Base-by-base conservation (phyloP, 2,888 invertebrate genomes). In the Agrilus biguttatus region DNA sequence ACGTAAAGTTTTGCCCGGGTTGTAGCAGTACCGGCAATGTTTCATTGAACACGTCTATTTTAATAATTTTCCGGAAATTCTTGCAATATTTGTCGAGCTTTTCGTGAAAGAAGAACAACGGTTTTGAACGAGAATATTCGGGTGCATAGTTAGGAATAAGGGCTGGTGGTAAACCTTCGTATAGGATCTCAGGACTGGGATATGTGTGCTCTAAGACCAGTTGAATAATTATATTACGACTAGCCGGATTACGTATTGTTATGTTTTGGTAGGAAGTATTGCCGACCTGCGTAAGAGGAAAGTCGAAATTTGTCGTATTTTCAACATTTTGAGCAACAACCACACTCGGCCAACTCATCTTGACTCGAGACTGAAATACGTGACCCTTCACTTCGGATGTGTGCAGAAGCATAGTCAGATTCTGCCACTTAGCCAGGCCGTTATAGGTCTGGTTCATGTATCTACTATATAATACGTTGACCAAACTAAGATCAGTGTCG, bases 221-320 rank as follows among this genome's bases (percentile, higher is more conserved):
- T 40, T 90, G 89, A 55, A 87, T 70, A 45, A 86, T 67, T 46
- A 89, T 63, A 47, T 80, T 74, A 61, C 74, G 74, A 48, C 77
- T 74, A 39, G 77, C 71, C 32, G 89, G 88, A 70, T 90, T 91
- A 59, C 75, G 72, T 51, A 85, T 67, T 41, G 75, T 74, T 53
- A 89, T 66, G 45, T 75, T 75, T 58, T 76, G 72, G 54, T 77
- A 68, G 34, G 77, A 72, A 42, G 72, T 70, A 59, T 81, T 81
- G 44, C 81, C 82, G 43, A 84, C 75, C 65, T 84, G 83, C 1
- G 84, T 83, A 28, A 83, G 63, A 6, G 84, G 82, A 64, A 84
- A 84, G 49, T 67, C 70, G 40, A 81, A 60, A 28, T 66, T 52
- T 33, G 64, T 71, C 51, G 64, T 66, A 49, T 72, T 71, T 44